Evolutionary conservation across 2,888 invertebrate species (phyloP).

Genomic region (Andricus curvator): DNA sequence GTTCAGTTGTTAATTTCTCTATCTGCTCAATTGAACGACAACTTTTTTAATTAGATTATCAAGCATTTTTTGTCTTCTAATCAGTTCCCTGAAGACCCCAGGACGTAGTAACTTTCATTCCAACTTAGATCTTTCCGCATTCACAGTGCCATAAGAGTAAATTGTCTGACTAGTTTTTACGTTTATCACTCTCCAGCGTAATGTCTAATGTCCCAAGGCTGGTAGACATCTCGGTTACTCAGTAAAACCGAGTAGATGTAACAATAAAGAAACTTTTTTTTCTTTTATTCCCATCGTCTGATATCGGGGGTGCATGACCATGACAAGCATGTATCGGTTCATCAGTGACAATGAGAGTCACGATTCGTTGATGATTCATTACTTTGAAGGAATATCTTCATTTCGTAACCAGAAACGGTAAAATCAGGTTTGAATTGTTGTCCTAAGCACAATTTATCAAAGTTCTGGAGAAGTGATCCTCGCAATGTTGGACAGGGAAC

Average conservation of each 20-base stretch:
- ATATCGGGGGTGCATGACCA: background rate
- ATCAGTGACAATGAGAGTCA: conserved; percentile 16
- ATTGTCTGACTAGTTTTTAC: conserved; percentile 52
- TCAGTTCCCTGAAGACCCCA: conserved; percentile 14
- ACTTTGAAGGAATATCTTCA: background rate
- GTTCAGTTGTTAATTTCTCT: no score
- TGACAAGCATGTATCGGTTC: background rate
- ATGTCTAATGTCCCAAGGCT: conserved; percentile 12
- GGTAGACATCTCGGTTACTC: background rate
- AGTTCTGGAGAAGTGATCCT: background rate
- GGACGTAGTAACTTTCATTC: conserved; percentile 51
- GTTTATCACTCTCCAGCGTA: conserved; percentile 40
- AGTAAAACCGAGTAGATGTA: background rate
- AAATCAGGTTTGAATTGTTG: background rate
- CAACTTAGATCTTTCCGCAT: conserved; percentile 50
- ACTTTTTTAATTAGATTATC: background rate
- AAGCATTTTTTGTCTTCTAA: background rate
- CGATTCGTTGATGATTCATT: conserved; percentile 10
- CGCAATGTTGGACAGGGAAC: conserved; percentile 3
- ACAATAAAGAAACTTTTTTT: background rate
- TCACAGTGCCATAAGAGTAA: conserved; percentile 49
- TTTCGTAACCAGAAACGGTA: no score
- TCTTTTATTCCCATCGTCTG: background rate
- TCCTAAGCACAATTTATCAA: conserved; percentile 33
- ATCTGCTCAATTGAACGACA: no score